A percentile compares a stretch with the other conserved stretches of the same genome.
phyloP scores from a whole-genome alignment of 2,797 vertebrate genomes.

The Alfaro cultratus region DNA sequence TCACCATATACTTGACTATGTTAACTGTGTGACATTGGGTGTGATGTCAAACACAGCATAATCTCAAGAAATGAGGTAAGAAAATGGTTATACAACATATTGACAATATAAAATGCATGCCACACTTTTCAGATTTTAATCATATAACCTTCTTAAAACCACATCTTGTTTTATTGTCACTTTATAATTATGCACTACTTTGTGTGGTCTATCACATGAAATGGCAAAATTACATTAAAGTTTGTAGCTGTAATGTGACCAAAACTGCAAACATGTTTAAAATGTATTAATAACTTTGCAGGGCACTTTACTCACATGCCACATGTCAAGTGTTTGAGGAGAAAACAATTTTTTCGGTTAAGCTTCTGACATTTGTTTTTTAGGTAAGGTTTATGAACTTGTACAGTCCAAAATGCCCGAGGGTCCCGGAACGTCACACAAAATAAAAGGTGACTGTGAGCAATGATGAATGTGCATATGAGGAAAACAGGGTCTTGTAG shows the following conservation, averaged over 20 bases:
- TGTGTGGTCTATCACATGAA: not conserved
- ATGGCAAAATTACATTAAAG: not conserved
- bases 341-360: slow-evolving; percentile 19
- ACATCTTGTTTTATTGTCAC: not conserved
- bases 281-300: not conserved
- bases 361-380: slow-evolving; percentile 51
- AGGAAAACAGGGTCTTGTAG: slow-evolving; percentile 24
- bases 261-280: not conserved
- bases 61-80: no score
- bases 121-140: slow-evolving; percentile 1
- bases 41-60: no score
- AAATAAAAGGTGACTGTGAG: slow-evolving; percentile 65
- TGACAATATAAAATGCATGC: not conserved
- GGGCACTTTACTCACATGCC: not conserved
- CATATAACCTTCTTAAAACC: not conserved
- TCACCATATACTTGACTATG: no score
- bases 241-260: not conserved
- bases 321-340: slow-evolving; percentile 8
- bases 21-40: no score
- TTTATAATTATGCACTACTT: not conserved
- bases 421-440: slow-evolving; percentile 38
- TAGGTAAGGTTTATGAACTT: slow-evolving; percentile 27
- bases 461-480: slow-evolving; percentile 51
- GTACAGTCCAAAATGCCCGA: slow-evolving; percentile 40
- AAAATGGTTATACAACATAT: not conserved